A percentile compares a stretch with the other conserved stretches of the same genome.
Evolutionary conservation across 1,140 invertebrate species (phyloP).

Genomic region (Epicauta chinensis): DNA sequence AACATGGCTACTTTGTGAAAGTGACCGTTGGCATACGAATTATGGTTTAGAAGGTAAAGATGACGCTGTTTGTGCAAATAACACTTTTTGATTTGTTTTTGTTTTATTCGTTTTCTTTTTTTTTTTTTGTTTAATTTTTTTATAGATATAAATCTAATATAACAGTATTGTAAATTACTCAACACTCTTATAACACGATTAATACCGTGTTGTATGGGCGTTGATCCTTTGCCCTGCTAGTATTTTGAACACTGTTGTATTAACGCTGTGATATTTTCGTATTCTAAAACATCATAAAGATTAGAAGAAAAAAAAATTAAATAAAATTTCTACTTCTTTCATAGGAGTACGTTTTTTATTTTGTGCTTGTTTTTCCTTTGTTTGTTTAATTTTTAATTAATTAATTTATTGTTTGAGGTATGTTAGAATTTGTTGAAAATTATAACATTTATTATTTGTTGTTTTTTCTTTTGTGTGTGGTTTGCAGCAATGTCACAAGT

Average conservation of each 20-base stretch:
- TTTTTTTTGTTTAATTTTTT: not conserved
- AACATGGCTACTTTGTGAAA: conserved; percentile 82
- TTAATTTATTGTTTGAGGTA: conserved; percentile 14
- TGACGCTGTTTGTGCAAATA: conserved; percentile 25
- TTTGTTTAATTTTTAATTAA: conserved; percentile 14
- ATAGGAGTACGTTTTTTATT: conserved; percentile 26
- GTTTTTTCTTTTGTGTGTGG: not conserved
- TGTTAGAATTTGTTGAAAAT: not conserved
- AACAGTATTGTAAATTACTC: not conserved
- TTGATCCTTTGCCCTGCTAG: too few species aligned
- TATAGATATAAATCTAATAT: too few species aligned
- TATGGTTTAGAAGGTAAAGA: conserved; percentile 71
- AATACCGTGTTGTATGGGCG: conserved; percentile 5
- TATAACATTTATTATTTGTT: too few species aligned
- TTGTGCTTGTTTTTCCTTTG: conserved; percentile 22
- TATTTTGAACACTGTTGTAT: conserved; percentile 8
- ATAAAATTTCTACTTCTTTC: conserved; percentile 21
- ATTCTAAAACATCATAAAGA: conserved; percentile 17
- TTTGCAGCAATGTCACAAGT: conserved; percentile 49
- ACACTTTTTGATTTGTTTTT: conserved; percentile 23
- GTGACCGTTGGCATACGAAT: conserved; percentile 74
- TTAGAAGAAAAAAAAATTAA: not conserved
- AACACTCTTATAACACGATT: too few species aligned
- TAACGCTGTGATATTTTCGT: conserved; percentile 32
- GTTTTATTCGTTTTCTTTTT: not conserved